Evolutionary conservation across 2,888 invertebrate species (phyloP).

Genomic region (Arge pagana): DNA sequence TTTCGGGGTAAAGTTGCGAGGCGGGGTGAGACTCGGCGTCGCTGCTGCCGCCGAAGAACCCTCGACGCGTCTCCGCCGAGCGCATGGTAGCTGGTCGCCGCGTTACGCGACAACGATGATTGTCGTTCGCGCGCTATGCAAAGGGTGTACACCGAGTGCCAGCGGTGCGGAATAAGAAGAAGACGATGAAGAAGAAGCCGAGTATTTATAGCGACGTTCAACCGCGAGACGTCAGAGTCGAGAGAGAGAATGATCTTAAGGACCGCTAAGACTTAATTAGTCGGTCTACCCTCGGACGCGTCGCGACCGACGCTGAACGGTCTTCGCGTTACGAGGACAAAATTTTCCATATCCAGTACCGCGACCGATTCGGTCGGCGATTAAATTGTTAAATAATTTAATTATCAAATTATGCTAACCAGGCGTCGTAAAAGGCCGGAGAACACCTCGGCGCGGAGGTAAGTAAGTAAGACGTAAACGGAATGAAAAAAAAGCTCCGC

Average conservation of each 20-base stretch:
- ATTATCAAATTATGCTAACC: conserved; percentile 23
- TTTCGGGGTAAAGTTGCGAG: too few relatives aligned
- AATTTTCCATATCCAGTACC: conserved; percentile 16
- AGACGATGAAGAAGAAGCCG: too few relatives aligned
- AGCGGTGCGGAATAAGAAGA: too few relatives aligned
- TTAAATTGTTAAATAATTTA: conserved; percentile 22
- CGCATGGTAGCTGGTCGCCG: too few relatives aligned
- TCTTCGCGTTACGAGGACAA: conserved; percentile 18
- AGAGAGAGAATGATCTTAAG: conserved; percentile 16
- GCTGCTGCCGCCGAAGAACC: too few relatives aligned
- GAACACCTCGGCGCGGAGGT: not conserved
- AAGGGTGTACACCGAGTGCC: too few relatives aligned
- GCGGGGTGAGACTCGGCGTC: too few relatives aligned
- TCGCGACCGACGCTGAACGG: not conserved
- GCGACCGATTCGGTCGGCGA: conserved; percentile 18
- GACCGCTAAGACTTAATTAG: conserved; percentile 22
- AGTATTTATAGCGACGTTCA: conserved; percentile 9
- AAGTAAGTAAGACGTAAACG: too few relatives aligned
- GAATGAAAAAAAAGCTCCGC: too few relatives aligned
- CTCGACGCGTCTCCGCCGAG: too few relatives aligned
- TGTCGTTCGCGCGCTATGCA: too few relatives aligned
- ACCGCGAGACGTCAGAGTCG: not conserved
- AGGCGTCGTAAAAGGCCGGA: conserved; percentile 7
- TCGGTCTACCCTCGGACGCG: not conserved
- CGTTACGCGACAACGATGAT: too few relatives aligned